These are phyloP conservation scores for Calyptommatus sinebrachiatus DNA, from an alignment of 2,113 vertebrate genomes.

Conservation along the genomic window DNA sequence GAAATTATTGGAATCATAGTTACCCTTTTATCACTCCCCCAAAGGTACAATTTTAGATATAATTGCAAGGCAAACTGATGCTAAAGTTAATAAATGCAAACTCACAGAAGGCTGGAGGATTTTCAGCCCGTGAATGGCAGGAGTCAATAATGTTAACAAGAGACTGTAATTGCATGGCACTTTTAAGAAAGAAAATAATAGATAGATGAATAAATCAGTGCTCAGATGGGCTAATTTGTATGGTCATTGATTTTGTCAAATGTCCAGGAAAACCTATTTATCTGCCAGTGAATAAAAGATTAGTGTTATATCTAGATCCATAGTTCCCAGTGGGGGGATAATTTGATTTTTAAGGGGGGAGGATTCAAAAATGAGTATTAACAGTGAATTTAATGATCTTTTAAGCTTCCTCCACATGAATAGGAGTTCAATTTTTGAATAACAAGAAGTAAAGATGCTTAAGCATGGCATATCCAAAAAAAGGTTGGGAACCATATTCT, in stretches of 20 bases:
- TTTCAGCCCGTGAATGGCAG: conserved; percentile 2
- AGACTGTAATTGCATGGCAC: conserved; percentile 13
- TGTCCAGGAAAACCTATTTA: conserved; percentile 23
- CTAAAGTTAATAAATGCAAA: conserved; percentile 12
- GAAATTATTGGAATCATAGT: conserved; percentile 1
- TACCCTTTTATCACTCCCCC: background rate
- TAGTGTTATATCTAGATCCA: background rate
- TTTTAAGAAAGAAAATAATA: conserved; percentile 8
- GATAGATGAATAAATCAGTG: conserved; percentile 6
- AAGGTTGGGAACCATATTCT: too few species aligned
- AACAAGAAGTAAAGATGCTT: too few species aligned
- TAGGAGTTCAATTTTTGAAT: too few species aligned
- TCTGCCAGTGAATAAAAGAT: background rate
- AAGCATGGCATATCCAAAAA: too few species aligned
- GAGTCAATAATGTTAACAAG: background rate
- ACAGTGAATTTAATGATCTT: too few species aligned
- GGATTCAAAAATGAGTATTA: too few species aligned
- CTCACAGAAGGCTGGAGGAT: background rate
- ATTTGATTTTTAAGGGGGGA: too few species aligned
- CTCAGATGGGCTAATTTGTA: background rate
- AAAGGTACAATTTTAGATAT: background rate
- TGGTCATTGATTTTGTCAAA: background rate
- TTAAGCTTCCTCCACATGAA: too few species aligned
- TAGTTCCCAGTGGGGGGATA: too few species aligned
- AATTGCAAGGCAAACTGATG: background rate